These are phyloP conservation scores for Trichonephila clavata DNA, from an alignment of 1,140 invertebrate genomes.

Conservation along the genomic window DNA sequence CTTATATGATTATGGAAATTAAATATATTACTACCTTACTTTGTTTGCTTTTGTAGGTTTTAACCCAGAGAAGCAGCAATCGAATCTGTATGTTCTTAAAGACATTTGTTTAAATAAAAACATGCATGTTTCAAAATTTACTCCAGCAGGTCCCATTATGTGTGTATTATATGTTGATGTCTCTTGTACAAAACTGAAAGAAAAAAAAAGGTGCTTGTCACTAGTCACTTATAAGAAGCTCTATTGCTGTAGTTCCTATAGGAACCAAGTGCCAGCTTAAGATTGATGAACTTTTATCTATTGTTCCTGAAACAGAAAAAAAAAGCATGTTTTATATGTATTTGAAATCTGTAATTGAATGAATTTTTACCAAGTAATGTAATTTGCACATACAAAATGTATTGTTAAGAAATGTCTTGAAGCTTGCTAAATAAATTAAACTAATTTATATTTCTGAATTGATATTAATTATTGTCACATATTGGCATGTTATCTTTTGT, in stretches of 20 bases:
- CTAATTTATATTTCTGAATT: too few species aligned
- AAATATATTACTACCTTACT: neutral
- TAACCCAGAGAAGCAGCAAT: constrained; percentile 30
- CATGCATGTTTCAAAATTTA: neutral
- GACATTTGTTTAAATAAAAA: constrained; percentile 8
- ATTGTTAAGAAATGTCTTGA: constrained; percentile 4
- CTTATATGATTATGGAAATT: neutral
- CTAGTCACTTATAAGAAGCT: constrained; percentile 62
- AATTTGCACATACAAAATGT: neutral
- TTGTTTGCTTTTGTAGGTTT: constrained; percentile 55
- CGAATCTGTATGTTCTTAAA: constrained; percentile 30
- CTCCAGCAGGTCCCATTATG: neutral
- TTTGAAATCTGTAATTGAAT: neutral
- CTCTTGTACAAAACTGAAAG: constrained; percentile 45
- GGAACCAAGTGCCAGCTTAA: constrained; percentile 70
- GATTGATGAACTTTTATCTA: constrained; percentile 13
- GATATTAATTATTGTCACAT: too few species aligned
- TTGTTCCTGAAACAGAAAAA: constrained; percentile 51
- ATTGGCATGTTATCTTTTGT: too few species aligned
- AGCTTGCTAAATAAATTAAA: neutral
- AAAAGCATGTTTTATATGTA: neutral
- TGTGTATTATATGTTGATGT: constrained; percentile 45
- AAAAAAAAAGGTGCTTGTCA: constrained; percentile 65
- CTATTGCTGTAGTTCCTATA: constrained; percentile 70
- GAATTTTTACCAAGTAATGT: neutral